Base-by-base conservation (phyloP, 2,113 vertebrate species). In the Menidia beryllina region DNA sequence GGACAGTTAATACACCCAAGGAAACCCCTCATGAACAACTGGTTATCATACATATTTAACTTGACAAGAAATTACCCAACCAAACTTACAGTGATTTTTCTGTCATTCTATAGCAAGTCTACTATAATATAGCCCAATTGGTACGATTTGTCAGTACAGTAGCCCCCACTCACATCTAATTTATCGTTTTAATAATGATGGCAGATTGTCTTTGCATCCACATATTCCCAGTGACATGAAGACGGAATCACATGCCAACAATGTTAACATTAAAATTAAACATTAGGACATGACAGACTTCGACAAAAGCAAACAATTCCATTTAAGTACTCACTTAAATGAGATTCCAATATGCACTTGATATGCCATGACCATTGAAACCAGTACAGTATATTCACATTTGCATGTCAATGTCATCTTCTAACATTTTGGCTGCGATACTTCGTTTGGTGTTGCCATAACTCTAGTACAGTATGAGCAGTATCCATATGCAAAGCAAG, bases 311-410 rank as follows among this genome's bases (percentile, higher is more conserved):
- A 90, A 88, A 87, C 78, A 89, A 78, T 85, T 92, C 87, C 94
- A 94, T 94, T 94, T 94, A 94, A 94, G 93, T 90, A 83, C 87
- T 88, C 77, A 93, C 94, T 94, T 94, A 94, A 94, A 94, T 94
- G 94, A 94, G 94, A 94, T 94, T 94, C 93, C 94, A 90, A 88
- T 82, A 85, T 80, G 82, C 70, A 88, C 73, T 86, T 75, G 69
- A 80, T 84, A 89, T 81, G 90, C 80, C 82, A 88, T 88, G 78
- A 87, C 70, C 84, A 82, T 87, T 84, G 78, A 66, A 85, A 63
- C 86, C 53, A 85, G 71, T 71, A 80, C 49, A 85, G 72, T 48
- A 39, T 41, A 61, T 75, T 56, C 63, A 79, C 47, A 77, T 60
- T 41, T 57, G 45, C 65, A 80, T 23, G 62, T 57, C 17, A 58